These are phyloP conservation scores for Bradypodion ventrale DNA, from an alignment of 2,797 vertebrate genomes.

Conservation along the genomic window DNA sequence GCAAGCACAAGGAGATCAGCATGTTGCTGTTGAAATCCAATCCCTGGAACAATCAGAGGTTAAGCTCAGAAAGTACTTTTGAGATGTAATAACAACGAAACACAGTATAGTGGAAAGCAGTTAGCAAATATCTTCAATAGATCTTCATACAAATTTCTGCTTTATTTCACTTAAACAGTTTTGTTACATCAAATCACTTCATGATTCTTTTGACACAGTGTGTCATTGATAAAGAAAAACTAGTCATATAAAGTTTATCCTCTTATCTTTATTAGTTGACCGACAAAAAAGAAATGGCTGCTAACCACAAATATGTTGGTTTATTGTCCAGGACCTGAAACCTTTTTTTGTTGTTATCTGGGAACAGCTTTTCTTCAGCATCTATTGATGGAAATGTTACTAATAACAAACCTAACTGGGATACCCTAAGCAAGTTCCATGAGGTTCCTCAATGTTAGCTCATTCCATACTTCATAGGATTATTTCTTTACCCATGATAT, in stretches of 20 bases:
- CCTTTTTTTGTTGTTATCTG: neutral
- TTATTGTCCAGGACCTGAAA: neutral
- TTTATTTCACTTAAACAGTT: neutral
- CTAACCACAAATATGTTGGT: neutral
- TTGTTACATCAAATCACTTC: neutral
- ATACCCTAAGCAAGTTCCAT: neutral
- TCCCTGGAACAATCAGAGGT: neutral
- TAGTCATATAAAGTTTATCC: neutral
- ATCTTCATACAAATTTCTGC: neutral
- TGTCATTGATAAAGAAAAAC: neutral
- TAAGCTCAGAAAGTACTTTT: neutral
- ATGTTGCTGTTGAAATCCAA: neutral
- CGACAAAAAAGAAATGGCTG: neutral
- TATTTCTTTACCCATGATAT: neutral
- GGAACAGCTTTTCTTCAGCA: neutral
- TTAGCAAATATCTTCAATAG: too few relatives aligned
- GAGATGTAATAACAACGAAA: conserved; percentile 32
- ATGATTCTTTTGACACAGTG: neutral
- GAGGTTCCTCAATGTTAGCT: neutral
- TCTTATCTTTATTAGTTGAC: neutral
- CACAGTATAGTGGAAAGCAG: neutral
- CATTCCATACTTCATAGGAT: neutral
- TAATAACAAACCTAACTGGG: neutral
- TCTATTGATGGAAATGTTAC: neutral
- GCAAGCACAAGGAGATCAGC: neutral